Conservation (phyloP, 1,140 invertebrate species). For the Drosophila ficusphila region DNA sequence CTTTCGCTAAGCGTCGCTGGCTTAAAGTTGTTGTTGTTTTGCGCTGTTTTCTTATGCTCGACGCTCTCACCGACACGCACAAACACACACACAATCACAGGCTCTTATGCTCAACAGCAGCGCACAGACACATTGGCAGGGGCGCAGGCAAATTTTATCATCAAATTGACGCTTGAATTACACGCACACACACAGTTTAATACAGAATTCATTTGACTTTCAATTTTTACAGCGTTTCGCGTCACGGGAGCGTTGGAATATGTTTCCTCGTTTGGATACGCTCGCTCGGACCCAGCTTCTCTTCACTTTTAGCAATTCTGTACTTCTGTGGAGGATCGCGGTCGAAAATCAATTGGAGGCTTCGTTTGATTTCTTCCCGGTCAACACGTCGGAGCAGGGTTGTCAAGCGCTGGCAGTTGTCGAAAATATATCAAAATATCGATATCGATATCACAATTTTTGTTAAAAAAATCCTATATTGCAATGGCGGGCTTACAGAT, state of each 20-base stretch:
- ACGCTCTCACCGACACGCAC: slow-evolving; percentile 38
- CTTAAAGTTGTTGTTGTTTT: slow-evolving; percentile 26
- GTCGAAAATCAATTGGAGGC: slow-evolving; percentile 12
- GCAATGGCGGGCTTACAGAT: too few species aligned
- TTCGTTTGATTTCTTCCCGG: slow-evolving; percentile 68
- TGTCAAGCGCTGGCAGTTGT: too few species aligned
- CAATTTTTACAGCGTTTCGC: slow-evolving; percentile 44
- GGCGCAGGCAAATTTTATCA: slow-evolving; percentile 52
- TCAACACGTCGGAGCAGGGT: slow-evolving; percentile 16
- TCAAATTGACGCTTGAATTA: slow-evolving; percentile 46
- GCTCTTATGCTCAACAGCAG: slow-evolving; percentile 26
- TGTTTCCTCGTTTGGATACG: slow-evolving; percentile 29
- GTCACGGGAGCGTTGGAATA: slow-evolving; percentile 29
- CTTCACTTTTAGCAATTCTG: slow-evolving; percentile 12
- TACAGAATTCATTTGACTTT: slow-evolving; percentile 56
- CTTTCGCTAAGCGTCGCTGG: slow-evolving; percentile 39
- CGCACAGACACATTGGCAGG: slow-evolving; percentile 22
- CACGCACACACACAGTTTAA: slow-evolving; percentile 45
- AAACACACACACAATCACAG: slow-evolving; percentile 2
- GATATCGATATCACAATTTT: too few species aligned
- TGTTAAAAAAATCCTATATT: too few species aligned
- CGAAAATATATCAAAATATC: neutral
- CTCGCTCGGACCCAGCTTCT: slow-evolving; percentile 13
- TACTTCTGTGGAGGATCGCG: slow-evolving; percentile 11
- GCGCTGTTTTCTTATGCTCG: slow-evolving; percentile 50